Conservation (phyloP, 2,797 vertebrate species). For the Pangasius sanitwongsei region DNA sequence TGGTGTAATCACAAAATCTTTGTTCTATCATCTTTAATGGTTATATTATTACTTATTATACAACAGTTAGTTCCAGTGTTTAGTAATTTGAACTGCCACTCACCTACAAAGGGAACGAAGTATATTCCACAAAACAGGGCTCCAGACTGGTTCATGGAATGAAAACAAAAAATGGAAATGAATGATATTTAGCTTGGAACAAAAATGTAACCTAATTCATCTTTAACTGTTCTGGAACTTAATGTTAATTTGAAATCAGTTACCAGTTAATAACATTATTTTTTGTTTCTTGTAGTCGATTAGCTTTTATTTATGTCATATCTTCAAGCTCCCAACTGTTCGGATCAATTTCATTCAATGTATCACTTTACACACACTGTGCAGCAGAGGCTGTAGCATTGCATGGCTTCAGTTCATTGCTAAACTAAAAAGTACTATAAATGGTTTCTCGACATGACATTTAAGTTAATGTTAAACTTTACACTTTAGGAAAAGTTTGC, state of each 20-base stretch:
- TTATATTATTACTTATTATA: background rate
- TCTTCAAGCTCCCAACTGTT: background rate
- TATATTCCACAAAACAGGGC: background rate
- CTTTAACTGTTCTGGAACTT: background rate
- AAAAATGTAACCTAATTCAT: constrained; percentile 4
- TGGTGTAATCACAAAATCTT: background rate
- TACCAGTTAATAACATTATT: constrained; percentile 2
- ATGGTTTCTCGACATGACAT: background rate
- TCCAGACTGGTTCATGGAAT: background rate
- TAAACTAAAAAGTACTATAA: background rate
- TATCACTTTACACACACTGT: constrained; percentile 12
- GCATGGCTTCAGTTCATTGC: background rate
- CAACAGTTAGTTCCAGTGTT: background rate
- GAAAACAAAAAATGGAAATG: background rate
- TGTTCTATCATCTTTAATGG: background rate
- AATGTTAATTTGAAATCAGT: constrained; percentile 15
- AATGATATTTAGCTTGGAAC: background rate
- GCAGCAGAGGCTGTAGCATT: background rate
- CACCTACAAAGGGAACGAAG: background rate
- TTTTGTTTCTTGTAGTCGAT: background rate
- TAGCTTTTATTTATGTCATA: constrained; percentile 22
- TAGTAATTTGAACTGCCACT: background rate
- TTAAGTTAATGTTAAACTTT: background rate
- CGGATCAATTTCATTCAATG: background rate
- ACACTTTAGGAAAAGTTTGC: background rate